phyloP scores from a whole-genome alignment of 1,140 invertebrate genomes.

The Psix sp. region DNA sequence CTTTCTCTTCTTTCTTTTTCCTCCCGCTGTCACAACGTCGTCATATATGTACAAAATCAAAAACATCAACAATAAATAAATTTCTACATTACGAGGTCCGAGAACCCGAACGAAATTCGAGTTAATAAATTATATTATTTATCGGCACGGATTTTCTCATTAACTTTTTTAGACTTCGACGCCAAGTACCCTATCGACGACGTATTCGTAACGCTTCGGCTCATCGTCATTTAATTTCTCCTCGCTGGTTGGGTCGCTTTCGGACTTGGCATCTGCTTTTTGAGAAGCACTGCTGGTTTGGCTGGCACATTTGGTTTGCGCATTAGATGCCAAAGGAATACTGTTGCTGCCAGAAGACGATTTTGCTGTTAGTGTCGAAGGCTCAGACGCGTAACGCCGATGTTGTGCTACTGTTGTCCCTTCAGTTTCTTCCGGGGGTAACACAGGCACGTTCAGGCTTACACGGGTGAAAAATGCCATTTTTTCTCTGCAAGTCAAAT shows the following conservation, averaged over 20 bases:
- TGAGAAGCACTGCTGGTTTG: slow-evolving; percentile 12
- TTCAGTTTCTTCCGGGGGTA: slow-evolving; percentile 81
- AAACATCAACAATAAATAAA: slow-evolving; percentile 44
- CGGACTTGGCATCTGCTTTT: slow-evolving; percentile 23
- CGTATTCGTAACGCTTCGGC: slow-evolving; percentile 81
- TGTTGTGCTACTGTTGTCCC: slow-evolving; percentile 51
- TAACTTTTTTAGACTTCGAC: slow-evolving; percentile 79
- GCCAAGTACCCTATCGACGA: slow-evolving; percentile 82
- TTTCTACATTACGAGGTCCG: slow-evolving; percentile 34
- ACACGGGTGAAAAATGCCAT: slow-evolving; percentile 95
- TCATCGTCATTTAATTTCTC: slow-evolving; percentile 67
- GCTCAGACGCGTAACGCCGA: slow-evolving; percentile 70
- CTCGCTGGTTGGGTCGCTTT: slow-evolving; percentile 43
- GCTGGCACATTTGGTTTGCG: slow-evolving; percentile 14
- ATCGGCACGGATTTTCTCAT: not conserved
- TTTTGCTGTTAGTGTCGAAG: slow-evolving; percentile 34
- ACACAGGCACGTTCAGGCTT: slow-evolving; percentile 85
- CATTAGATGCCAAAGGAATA: slow-evolving; percentile 15
- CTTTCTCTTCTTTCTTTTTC: not conserved
- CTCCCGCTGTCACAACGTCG: not conserved
- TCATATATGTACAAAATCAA: not conserved
- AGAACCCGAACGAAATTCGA: slow-evolving; percentile 15
- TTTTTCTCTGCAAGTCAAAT: slow-evolving; percentile 85
- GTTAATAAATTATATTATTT: slow-evolving; percentile 21
- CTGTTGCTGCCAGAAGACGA: slow-evolving; percentile 25